Percentiles rank a stretch among this genome's conserved stretches.
phyloP scores from a whole-genome alignment of 2,888 invertebrate species.

The Branchellion lobata region DNA sequence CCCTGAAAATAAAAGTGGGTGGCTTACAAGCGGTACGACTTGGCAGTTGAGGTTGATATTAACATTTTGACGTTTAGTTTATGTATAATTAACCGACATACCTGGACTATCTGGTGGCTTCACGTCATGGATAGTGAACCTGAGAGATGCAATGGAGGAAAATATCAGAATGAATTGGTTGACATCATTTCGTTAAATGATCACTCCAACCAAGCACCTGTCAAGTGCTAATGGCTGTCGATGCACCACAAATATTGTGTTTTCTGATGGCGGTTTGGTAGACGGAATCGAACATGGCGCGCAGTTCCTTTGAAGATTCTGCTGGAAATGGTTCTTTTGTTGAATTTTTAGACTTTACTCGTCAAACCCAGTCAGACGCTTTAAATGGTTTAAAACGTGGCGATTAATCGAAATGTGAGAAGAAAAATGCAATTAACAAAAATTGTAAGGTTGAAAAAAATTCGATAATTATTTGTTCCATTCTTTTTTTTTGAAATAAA shows the following conservation, averaged over 20 bases:
- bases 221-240: slow-evolving; percentile 65
- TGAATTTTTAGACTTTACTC: not conserved
- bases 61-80: no score
- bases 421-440: not conserved
- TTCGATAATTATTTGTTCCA: no score
- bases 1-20: no score
- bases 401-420: no score
- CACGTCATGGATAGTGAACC: slow-evolving; percentile 64
- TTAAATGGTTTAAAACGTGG: no score
- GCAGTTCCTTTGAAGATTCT: slow-evolving; percentile 35
- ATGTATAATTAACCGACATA: slow-evolving; percentile 25
- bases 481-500: no score
- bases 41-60: no score
- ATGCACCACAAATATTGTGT: slow-evolving; percentile 60
- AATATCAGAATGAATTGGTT: no score
- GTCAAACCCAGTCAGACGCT: no score
- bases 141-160: not conserved
- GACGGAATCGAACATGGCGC: slow-evolving; percentile 10
- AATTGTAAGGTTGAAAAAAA: not conserved
- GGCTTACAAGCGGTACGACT: no score
- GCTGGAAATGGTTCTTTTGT: not conserved
- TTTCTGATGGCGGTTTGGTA: slow-evolving; percentile 50
- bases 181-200: no score
- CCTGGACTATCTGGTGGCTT: slow-evolving; percentile 57
- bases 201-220: no score